phyloP scores from a whole-genome alignment of 1,140 invertebrate species.

The Drosophila pseudoobscura region DNA sequence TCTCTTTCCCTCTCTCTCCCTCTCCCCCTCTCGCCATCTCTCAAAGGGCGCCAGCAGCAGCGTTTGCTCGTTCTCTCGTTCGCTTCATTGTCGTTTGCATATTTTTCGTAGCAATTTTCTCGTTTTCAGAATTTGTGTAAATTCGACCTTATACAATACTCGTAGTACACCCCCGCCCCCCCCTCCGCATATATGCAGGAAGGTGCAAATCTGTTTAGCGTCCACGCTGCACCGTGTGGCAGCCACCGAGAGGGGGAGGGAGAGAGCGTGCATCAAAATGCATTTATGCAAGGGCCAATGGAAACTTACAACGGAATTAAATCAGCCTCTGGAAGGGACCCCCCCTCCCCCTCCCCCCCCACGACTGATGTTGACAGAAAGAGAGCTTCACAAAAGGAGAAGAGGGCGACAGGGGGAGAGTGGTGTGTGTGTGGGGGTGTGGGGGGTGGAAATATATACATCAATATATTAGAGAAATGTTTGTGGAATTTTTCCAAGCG shows the following conservation, averaged over 20 bases:
- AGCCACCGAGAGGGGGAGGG: not conserved
- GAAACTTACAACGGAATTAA: conserved; percentile 56
- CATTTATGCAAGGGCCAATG: conserved; percentile 72
- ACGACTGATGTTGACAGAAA: conserved; percentile 23
- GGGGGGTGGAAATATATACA: too few species aligned
- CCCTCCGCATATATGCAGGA: conserved; percentile 39
- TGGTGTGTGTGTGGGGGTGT: too few species aligned
- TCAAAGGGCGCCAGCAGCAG: conserved; percentile 7
- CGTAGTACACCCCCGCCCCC: too few species aligned
- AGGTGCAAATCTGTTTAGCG: conserved; percentile 78
- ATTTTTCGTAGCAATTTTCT: conserved; percentile 74
- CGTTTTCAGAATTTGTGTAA: conserved; percentile 65
- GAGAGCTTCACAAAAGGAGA: too few species aligned
- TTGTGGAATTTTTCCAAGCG: too few species aligned
- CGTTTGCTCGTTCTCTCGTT: too few species aligned
- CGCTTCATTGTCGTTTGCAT: conserved; percentile 62
- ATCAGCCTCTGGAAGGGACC: conserved; percentile 29
- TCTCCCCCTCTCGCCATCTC: not conserved
- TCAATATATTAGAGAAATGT: too few species aligned
- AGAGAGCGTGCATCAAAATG: conserved; percentile 62
- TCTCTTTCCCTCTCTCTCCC: not conserved
- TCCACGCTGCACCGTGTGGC: conserved; percentile 22
- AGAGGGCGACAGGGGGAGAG: too few species aligned
- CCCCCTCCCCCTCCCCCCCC: too few species aligned
- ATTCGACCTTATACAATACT: conserved; percentile 53